A percentile compares a stretch with the other conserved stretches of the same genome.
Conservation (phyloP, 1,140 invertebrate genomes). For the Macrobrachium rosenbergii region DNA sequence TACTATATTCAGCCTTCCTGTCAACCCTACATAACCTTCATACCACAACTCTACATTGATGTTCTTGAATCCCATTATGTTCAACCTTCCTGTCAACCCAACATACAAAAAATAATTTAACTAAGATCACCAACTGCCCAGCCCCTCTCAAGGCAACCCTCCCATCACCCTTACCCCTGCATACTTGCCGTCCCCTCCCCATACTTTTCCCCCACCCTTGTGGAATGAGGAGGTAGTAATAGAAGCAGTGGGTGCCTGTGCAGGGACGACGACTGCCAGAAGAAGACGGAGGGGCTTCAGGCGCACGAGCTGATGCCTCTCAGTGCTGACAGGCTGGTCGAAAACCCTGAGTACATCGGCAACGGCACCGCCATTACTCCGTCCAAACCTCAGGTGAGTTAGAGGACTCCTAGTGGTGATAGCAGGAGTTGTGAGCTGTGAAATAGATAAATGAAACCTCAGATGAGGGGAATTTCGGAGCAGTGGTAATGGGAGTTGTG, state of each 20-base stretch:
- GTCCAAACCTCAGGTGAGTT: conserved; percentile 17
- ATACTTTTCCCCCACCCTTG: neutral
- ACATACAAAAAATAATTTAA: neutral
- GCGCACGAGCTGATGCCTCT: conserved; percentile 58
- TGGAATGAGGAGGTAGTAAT: conserved; percentile 18
- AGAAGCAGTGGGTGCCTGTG: conserved; percentile 61
- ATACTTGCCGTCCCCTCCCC: neutral
- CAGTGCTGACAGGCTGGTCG: conserved; percentile 52
- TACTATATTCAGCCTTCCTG: too few relatives aligned
- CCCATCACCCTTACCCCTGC: neutral
- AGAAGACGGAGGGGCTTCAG: conserved; percentile 59
- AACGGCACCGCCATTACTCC: conserved; percentile 37
- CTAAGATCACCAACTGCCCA: neutral
- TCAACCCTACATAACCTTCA: neutral
- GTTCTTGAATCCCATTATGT: neutral
- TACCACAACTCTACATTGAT: neutral
- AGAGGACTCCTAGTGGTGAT: neutral
- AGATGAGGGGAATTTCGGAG: too few relatives aligned
- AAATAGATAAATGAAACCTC: too few relatives aligned
- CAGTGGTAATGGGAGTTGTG: too few relatives aligned
- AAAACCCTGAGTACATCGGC: conserved; percentile 59
- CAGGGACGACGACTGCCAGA: conserved; percentile 49
- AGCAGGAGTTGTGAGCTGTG: neutral
- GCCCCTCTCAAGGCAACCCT: neutral
- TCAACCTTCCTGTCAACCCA: neutral